These are phyloP conservation scores for Heliconius ismenius DNA, from an alignment of 2,888 invertebrate genomes.

Conservation along the genomic window DNA sequence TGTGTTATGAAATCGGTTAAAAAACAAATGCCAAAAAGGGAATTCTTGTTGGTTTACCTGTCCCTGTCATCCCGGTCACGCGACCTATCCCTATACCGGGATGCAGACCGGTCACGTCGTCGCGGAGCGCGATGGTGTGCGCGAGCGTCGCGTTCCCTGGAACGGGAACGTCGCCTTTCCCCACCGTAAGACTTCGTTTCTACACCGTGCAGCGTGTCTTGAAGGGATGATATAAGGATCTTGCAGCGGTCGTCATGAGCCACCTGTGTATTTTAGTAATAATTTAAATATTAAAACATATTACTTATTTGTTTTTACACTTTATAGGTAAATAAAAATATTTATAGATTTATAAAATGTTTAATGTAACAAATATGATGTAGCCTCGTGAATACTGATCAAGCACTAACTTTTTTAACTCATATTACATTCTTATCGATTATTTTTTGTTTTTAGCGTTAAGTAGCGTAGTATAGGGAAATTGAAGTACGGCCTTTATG, in stretches of 20 bases:
- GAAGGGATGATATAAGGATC: constrained; percentile 96
- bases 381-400: no score
- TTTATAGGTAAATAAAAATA: not conserved
- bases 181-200: constrained; percentile 98
- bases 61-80: constrained; percentile 75
- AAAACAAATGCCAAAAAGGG: not conserved
- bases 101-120: constrained; percentile 70
- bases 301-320: not conserved
- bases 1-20: no score
- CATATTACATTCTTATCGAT: no score
- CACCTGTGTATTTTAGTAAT: constrained; percentile 71
- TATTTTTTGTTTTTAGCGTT: no score
- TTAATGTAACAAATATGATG: no score
- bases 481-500: no score
- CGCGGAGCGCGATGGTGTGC: constrained; percentile 70
- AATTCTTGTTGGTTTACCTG: constrained; percentile 55
- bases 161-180: constrained; percentile 70
- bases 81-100: constrained; percentile 70
- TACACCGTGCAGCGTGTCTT: constrained; percentile 98
- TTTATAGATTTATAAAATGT: not conserved
- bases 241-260: constrained; percentile 98
- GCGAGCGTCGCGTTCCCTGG: constrained; percentile 70
- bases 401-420: no score
- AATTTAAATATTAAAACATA: not conserved
- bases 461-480: no score